phyloP scores from a whole-genome alignment of 2,888 invertebrate species.

The Drosophila prostipennis region DNA sequence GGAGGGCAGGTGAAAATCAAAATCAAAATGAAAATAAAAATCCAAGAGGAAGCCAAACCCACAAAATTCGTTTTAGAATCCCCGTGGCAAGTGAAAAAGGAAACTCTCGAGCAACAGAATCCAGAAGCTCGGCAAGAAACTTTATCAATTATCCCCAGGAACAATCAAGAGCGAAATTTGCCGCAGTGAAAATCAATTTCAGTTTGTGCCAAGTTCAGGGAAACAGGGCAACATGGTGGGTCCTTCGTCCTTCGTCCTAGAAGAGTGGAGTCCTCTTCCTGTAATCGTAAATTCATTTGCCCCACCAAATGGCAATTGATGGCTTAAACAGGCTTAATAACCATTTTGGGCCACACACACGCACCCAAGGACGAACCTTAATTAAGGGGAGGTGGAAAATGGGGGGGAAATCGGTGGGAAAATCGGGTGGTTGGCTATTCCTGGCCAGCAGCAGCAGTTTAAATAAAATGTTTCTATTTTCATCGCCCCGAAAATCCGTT shows the following conservation, averaged over 20 bases:
- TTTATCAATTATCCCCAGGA: conserved; percentile 30
- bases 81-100: not conserved
- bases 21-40: not conserved
- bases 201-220: conserved; percentile 37
- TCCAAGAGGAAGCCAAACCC: conserved; percentile 6
- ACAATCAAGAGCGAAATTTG: conserved; percentile 23
- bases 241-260: not conserved
- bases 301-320: conserved; percentile 64
- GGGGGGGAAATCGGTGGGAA: not conserved
- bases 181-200: conserved; percentile 34
- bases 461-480: conserved; percentile 53
- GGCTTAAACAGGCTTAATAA: conserved; percentile 55
- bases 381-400: conserved; percentile 39
- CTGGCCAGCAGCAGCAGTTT: conserved; percentile 38
- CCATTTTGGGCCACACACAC: conserved; percentile 17
- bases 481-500: conserved; percentile 20
- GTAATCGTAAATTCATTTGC: conserved; percentile 67
- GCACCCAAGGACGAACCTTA: conserved; percentile 33
- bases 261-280: conserved; percentile 3
- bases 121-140: conserved; percentile 22
- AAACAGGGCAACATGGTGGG: not conserved
- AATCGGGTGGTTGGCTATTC: conserved; percentile 5
- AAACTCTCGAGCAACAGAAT: not conserved
- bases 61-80: conserved; percentile 13
- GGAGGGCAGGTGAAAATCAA: conserved; percentile 1